phyloP scores from a whole-genome alignment of 1,140 invertebrate species.

The Stegodyphus dumicola region DNA sequence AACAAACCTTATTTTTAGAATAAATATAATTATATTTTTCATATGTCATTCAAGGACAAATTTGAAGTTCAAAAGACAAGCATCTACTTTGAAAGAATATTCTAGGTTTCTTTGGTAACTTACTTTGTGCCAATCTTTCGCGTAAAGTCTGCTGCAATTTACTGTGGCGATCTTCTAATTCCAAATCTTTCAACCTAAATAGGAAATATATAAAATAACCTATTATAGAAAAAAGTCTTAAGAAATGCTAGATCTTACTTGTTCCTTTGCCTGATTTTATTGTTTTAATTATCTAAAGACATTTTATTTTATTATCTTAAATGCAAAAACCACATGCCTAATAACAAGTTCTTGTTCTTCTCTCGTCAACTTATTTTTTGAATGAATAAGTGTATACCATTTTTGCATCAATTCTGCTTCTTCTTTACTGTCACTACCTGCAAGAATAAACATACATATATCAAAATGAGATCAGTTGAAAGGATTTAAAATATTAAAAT shows the following conservation, averaged over 20 bases:
- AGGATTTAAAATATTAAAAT: too few species aligned
- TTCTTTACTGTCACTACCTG: conserved; percentile 66
- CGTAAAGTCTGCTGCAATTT: conserved; percentile 81
- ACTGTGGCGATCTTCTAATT: conserved; percentile 85
- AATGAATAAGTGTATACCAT: conserved; percentile 86
- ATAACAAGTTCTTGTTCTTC: conserved; percentile 86
- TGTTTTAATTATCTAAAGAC: background rate
- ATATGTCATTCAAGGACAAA: too few species aligned
- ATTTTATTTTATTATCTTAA: background rate
- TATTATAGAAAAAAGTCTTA: background rate
- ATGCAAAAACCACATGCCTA: conserved; percentile 51
- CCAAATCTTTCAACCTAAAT: conserved; percentile 79
- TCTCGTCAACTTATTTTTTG: conserved; percentile 81
- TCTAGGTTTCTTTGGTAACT: background rate
- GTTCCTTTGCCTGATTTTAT: background rate
- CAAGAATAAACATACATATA: background rate
- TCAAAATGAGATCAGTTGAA: too few species aligned
- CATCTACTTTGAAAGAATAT: too few species aligned
- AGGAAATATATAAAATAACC: background rate
- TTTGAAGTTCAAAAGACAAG: too few species aligned
- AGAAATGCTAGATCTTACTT: background rate
- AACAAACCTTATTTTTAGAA: too few species aligned
- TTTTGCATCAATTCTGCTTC: conserved; percentile 81
- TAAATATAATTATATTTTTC: too few species aligned
- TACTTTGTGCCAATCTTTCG: conserved; percentile 73